Evolutionary conservation across 2,888 invertebrate species (phyloP).

Genomic region (Drosophila ezoana): DNA sequence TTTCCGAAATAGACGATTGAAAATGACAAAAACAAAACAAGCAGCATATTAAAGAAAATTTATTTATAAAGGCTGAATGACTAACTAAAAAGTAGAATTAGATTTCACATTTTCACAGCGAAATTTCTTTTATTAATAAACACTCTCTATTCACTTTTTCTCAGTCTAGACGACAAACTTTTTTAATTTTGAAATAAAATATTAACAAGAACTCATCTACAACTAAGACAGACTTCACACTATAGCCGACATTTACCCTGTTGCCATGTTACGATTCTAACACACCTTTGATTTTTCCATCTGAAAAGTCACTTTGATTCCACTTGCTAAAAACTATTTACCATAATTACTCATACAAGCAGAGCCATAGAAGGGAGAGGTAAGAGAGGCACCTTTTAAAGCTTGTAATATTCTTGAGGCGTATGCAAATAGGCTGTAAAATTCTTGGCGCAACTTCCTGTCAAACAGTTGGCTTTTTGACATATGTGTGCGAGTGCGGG

Average conservation of each 20-base stretch:
- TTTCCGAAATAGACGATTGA: too few relatives aligned
- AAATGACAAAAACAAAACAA: too few relatives aligned
- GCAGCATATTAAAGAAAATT: too few relatives aligned
- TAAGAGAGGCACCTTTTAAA: neutral
- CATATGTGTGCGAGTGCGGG: slow-evolving; percentile 30
- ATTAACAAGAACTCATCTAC: too few relatives aligned
- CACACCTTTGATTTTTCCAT: neutral
- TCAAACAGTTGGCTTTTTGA: slow-evolving; percentile 76
- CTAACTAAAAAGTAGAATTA: too few relatives aligned
- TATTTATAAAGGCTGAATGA: too few relatives aligned
- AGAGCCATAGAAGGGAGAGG: neutral
- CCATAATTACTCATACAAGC: slow-evolving; percentile 34
- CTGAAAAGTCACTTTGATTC: neutral
- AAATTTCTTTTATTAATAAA: too few relatives aligned
- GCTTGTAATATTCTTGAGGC: slow-evolving; percentile 27
- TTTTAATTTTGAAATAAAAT: too few relatives aligned
- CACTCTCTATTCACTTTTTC: too few relatives aligned
- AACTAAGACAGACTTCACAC: too few relatives aligned
- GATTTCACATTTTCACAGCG: too few relatives aligned
- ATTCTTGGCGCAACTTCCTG: slow-evolving; percentile 69
- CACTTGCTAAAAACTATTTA: slow-evolving; percentile 14
- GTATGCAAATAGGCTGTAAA: slow-evolving; percentile 65
- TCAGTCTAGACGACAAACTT: too few relatives aligned
- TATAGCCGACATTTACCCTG: neutral
- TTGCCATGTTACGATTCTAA: neutral